A percentile compares a stretch with the other conserved stretches of the same genome.
Conservation (phyloP, 2,113 vertebrate species). For the Phainopepla nitens region DNA sequence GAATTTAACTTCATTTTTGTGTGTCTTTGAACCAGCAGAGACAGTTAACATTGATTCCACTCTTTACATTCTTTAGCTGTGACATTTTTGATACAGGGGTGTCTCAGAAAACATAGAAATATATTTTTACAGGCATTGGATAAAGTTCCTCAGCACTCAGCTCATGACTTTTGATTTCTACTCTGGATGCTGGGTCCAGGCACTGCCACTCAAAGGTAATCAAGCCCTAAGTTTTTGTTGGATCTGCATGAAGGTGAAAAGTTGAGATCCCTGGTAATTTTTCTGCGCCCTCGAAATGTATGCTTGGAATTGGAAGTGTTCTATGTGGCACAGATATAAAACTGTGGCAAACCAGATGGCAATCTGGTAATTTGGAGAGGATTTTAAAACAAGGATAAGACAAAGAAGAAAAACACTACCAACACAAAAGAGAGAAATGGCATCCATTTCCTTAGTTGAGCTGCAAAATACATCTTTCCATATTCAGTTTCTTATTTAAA, state of each 20-base stretch:
- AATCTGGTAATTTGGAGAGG: neutral
- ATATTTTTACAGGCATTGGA: neutral
- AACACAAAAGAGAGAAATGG: neutral
- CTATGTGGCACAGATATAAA: neutral
- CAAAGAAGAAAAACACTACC: neutral
- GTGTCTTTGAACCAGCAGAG: neutral
- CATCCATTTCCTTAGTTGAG: neutral
- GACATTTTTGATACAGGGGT: neutral
- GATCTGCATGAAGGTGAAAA: neutral
- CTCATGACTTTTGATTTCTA: neutral
- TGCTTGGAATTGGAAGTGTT: neutral
- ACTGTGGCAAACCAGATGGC: neutral
- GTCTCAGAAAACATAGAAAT: neutral
- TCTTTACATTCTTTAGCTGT: neutral
- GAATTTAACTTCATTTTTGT: neutral
- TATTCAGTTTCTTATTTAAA: neutral
- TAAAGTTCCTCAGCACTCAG: neutral
- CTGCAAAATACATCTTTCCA: neutral
- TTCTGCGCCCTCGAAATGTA: neutral
- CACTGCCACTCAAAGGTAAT: neutral
- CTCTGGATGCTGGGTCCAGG: neutral
- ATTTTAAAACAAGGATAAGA: neutral
- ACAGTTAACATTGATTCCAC: neutral
- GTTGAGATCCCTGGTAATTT: neutral
- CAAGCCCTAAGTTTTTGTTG: neutral